Evolutionary conservation across 2,113 vertebrate genomes (phyloP), one percentile per base, ranked within the genome.

Genomic region (Orycteropus afer): DNA sequence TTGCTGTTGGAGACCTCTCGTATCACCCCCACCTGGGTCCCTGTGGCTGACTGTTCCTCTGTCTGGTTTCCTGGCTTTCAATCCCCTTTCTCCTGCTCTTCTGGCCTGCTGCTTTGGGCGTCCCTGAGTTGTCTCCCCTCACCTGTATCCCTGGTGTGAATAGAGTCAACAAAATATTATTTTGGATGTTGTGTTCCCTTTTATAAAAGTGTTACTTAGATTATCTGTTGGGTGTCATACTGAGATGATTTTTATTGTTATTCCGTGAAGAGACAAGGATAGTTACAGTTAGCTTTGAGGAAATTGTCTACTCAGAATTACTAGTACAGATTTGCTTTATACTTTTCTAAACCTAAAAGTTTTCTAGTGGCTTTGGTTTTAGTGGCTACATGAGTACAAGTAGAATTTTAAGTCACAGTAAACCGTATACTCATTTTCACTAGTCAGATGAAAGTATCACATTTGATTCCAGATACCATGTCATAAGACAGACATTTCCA

Each of bases 401-500:
- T 27, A 73, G 73, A 29, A 53, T 37, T 47, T 59, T 45, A 45
- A 57, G 57, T 73, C 78, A 3, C 27, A 15, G 15, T 86, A 37
- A 40, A 82, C 40, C 10, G 32, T 37, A 32, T 8, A 40, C 22
- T 42, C 12, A 47, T 32, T 42, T 34, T 53, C 51, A 55, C 32
- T 78, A 47, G 37, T 42, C 71, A 51, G 13, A n/a, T 57, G 40
- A 59, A 42, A 91, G 67, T 29, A 73, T 42, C 13, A 8, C n/a
- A 27, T 61, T 94, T 45, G 23, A 45, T 80, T 74, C 32, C 20
- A 17, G n/a, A 65, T 69, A 7, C 34, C 18, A 25, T 57, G 29
- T 67, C 90, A 91, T 86, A 57, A 90, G 51, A 90, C 20, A 49
- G 27, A 47, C 22, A 15, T 76, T 95, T 91, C 12, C 32, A 76